Percentiles rank a stretch among this genome's conserved stretches.
Conservation (phyloP, 2,888 invertebrate genomes). For the Chrysodeixis includens region DNA sequence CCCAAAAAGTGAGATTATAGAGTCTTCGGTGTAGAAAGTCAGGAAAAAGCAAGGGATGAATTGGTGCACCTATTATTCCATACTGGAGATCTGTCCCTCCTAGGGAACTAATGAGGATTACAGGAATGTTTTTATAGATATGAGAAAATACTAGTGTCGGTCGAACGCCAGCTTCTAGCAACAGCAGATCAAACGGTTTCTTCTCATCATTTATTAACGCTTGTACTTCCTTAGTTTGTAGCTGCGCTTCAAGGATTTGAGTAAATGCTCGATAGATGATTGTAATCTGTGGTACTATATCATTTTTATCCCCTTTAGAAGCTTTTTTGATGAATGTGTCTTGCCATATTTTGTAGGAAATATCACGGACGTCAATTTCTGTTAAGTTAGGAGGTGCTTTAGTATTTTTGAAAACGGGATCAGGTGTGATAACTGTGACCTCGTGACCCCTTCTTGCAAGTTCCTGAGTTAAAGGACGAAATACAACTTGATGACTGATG, state of each 20-base stretch:
- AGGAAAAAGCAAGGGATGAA: slow-evolving; percentile 66
- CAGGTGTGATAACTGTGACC: slow-evolving; percentile 70
- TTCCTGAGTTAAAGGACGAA: slow-evolving; percentile 66
- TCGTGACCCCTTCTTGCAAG: slow-evolving; percentile 75
- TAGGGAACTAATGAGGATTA: slow-evolving; percentile 68
- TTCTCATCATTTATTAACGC: slow-evolving; percentile 54
- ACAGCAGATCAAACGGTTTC: slow-evolving; percentile 57
- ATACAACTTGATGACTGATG: slow-evolving; percentile 74
- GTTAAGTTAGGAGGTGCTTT: slow-evolving; percentile 67
- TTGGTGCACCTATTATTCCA: slow-evolving; percentile 59
- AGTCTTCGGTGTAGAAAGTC: slow-evolving; percentile 41
- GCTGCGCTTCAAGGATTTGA: slow-evolving; percentile 40
- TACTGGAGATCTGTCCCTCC: slow-evolving; percentile 51
- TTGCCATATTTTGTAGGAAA: slow-evolving; percentile 62
- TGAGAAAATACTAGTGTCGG: slow-evolving; percentile 50
- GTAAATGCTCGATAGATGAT: slow-evolving; percentile 12
- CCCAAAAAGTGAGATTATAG: slow-evolving; percentile 61
- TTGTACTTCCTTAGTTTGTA: slow-evolving; percentile 49
- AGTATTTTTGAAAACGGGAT: slow-evolving; percentile 60
- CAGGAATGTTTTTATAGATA: slow-evolving; percentile 55
- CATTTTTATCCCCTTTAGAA: slow-evolving; percentile 32
- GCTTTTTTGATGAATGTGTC: slow-evolving; percentile 30
- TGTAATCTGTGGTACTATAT: slow-evolving; percentile 22
- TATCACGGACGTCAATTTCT: slow-evolving; percentile 76
- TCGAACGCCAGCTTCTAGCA: slow-evolving; percentile 57